Evolutionary conservation across 2,113 vertebrate genomes (phyloP).

Genomic region (Todiramphus chloris): DNA sequence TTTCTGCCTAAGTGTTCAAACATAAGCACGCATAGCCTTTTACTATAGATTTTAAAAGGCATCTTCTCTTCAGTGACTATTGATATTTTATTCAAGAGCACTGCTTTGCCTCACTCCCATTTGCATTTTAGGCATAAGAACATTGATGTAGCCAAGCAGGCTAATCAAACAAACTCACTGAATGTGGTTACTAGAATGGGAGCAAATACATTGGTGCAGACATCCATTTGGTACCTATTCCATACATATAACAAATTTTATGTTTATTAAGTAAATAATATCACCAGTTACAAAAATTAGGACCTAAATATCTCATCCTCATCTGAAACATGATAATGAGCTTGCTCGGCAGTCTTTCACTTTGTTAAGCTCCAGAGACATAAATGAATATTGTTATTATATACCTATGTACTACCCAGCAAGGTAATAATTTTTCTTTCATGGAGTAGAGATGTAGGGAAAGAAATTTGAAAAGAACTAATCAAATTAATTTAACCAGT

Average conservation of each 20-base stretch:
- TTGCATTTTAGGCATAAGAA: background rate
- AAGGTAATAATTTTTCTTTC: background rate
- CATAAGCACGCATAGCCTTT: background rate
- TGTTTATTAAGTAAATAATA: background rate
- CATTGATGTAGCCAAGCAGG: background rate
- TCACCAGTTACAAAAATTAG: background rate
- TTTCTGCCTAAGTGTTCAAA: background rate
- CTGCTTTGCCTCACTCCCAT: background rate
- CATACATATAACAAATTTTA: background rate
- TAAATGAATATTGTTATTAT: background rate
- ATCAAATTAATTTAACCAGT: background rate
- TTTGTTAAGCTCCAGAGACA: background rate
- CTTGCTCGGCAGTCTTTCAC: background rate
- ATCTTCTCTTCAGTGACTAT: background rate
- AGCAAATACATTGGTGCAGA: background rate
- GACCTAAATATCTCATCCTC: background rate
- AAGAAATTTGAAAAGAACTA: background rate
- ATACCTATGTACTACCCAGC: background rate
- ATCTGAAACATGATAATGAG: background rate
- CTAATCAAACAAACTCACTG: background rate
- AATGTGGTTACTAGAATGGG: fast-evolving
- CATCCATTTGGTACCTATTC: background rate
- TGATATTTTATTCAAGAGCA: background rate
- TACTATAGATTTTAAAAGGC: background rate
- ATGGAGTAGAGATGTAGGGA: background rate